Evolutionary conservation across 2,797 vertebrate genomes (phyloP).

Genomic region (Phyllotis vaccarum): DNA sequence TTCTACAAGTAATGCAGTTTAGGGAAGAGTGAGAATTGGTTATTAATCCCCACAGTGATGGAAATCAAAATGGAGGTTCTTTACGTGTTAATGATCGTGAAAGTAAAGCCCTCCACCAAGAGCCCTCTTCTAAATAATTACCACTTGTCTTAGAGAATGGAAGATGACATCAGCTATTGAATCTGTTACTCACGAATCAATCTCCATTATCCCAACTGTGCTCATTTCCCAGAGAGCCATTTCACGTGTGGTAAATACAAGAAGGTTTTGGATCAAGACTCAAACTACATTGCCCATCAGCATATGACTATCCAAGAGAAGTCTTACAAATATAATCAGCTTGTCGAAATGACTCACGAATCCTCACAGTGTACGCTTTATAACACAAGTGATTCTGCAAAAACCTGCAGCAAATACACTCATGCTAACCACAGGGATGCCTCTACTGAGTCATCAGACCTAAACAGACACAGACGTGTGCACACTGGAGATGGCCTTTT

Average conservation of each 20-base stretch:
- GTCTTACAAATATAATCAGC: not conserved
- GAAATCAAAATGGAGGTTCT: not conserved
- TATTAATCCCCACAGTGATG: not conserved
- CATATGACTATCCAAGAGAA: not conserved
- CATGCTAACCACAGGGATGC: too few relatives aligned
- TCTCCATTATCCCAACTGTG: not conserved
- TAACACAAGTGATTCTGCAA: not conserved
- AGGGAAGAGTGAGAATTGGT: not conserved
- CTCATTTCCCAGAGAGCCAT: slow-evolving; percentile 18
- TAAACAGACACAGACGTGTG: not conserved
- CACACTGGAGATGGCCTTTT: not conserved
- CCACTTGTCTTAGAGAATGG: not conserved
- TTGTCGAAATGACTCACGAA: not conserved
- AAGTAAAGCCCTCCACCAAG: not conserved
- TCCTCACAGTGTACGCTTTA: not conserved
- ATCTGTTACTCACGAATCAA: not conserved
- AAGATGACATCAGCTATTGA: not conserved
- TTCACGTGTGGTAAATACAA: not conserved
- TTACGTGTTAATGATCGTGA: not conserved
- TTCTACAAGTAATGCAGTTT: not conserved
- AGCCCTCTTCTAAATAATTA: not conserved
- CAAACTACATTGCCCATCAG: not conserved
- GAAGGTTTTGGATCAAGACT: not conserved
- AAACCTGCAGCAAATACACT: not conserved
- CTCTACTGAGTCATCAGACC: not conserved